A percentile compares a stretch with the other conserved stretches of the same genome.
Conservation (phyloP, 2,797 vertebrate species). For the Melanotaenia nigrans region DNA sequence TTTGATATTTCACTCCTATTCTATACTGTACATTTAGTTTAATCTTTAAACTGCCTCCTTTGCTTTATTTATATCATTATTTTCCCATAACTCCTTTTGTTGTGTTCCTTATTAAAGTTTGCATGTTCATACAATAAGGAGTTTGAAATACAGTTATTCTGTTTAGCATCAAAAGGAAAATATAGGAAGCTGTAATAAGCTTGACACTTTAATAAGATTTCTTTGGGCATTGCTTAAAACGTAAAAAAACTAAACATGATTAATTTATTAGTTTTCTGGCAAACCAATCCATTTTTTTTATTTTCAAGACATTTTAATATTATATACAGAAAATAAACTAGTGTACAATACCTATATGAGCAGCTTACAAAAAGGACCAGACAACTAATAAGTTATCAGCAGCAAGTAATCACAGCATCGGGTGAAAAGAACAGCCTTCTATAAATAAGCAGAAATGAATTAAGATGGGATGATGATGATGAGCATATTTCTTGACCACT, state of each 20-base stretch:
- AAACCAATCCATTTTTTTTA: too few relatives aligned
- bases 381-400: neutral
- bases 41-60: neutral
- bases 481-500: constrained; percentile 3
- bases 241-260: neutral
- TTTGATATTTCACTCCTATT: neutral
- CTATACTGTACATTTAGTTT: neutral
- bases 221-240: neutral
- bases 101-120: too few relatives aligned
- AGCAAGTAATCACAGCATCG: neutral
- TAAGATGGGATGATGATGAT: neutral
- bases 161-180: too few relatives aligned
- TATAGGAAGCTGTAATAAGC: too few relatives aligned
- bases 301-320: too few relatives aligned
- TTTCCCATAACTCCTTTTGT: neutral
- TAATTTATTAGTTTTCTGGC: neutral
- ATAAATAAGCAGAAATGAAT: neutral
- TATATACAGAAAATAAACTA: neutral
- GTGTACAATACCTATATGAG: neutral
- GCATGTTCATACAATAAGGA: too few relatives aligned
- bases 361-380: neutral
- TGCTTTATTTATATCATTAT: neutral
- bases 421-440: neutral
- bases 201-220: too few relatives aligned
- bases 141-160: too few relatives aligned